Percentiles rank a stretch among this genome's conserved stretches.
phyloP scores from a whole-genome alignment of 2,113 vertebrate species.

The Cyanistes caeruleus region DNA sequence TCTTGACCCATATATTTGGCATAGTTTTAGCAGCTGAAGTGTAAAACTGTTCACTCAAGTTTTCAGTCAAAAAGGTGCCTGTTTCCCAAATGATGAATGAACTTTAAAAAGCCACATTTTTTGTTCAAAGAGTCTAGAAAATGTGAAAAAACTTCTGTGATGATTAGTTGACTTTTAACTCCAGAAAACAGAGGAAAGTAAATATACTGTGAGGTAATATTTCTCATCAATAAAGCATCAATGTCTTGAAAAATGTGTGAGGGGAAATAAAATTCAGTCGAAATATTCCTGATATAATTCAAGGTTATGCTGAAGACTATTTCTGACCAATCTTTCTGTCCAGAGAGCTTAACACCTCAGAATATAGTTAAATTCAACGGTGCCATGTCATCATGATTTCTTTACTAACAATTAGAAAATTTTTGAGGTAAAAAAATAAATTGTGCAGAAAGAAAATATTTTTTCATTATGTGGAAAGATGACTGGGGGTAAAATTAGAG shows the following conservation, averaged over 20 bases:
- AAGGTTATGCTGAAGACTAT: neutral
- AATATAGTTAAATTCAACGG: neutral
- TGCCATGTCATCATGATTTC: neutral
- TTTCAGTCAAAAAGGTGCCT: neutral
- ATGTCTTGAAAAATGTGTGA: neutral
- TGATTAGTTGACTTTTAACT: neutral
- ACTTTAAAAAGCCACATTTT: neutral
- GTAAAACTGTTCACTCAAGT: neutral
- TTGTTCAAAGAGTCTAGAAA: neutral
- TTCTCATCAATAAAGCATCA: neutral
- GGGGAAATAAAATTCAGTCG: neutral
- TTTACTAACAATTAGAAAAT: neutral
- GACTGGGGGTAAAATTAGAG: neutral
- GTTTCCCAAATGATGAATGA: neutral
- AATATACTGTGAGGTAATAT: neutral
- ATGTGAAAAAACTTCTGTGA: neutral
- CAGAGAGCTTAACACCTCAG: neutral
- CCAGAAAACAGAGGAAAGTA: neutral
- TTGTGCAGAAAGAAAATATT: neutral
- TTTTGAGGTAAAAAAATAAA: neutral
- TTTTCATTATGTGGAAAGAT: neutral
- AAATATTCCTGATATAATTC: neutral
- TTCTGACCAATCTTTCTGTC: neutral
- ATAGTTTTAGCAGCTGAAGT: neutral
- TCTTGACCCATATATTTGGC: neutral